Evolutionary conservation across 2,797 vertebrate genomes (phyloP), one percentile per base, ranked within the genome.

Genomic region (Thripadectes ignobilis): DNA sequence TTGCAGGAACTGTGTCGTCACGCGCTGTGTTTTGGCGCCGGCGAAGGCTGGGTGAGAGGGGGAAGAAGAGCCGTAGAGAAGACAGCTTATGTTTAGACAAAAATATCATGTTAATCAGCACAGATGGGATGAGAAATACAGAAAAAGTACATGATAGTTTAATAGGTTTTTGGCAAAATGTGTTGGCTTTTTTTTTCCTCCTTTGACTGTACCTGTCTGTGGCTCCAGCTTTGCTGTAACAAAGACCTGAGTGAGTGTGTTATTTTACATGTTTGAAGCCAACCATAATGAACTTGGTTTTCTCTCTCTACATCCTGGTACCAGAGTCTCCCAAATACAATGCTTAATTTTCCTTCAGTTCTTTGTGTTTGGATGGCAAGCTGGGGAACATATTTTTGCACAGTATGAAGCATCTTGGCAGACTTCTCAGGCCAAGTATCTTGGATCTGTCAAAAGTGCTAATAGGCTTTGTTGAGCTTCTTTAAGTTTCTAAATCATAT

Each of bases 361-460:
- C 97, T 98, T 98, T 98, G 96, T 98, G 98, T 98, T 98, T 98
- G 98, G 98, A 98, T 92, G 95, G 96, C 98, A 98, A 98, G 98
- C 98, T 98, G 98, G 97, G 98, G 97, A 98, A 98, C 98, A 98
- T 98, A 98, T 98, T 98, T 98, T 97, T 97, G 97, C 98, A 97
- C 98, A 98, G 98, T 98, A 97, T 97, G 98, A 98, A 97, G 95
- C 97, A 97, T 98, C 98, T 98, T 98, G 98, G 98, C 98, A 98
- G 97, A 97, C 98, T 98, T 97, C 94, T 97, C 97, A 97, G 97
- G 98, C 98, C 98, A 98, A 98, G 97, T 98, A 98, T 98, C 98
- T 98, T 98, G 98, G 98, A 98, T 98, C 98, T 98, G 98, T 98
- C 98, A 98, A 97, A 98, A 98, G 97, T 98, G 98, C 97, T 98